Base-by-base conservation (phyloP, 2,113 vertebrate genomes). In the Coracopsis vasa region DNA sequence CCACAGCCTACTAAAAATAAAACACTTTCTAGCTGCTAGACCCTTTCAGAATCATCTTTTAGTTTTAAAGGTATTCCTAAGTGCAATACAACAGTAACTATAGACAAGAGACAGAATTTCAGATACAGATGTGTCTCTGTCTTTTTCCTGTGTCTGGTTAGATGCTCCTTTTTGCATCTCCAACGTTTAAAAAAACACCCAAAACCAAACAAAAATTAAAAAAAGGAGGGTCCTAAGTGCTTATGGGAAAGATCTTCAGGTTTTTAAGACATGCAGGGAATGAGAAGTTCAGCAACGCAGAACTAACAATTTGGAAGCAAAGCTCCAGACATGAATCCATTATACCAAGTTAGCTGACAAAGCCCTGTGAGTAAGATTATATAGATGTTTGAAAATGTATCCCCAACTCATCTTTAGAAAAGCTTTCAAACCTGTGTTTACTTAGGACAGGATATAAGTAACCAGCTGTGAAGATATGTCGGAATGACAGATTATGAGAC, bases 181-280 rank as follows among this genome's bases (percentile, higher is more conserved):
- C 8, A 61, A 54, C 1, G n/a, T 9, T 31, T 9, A n/a, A n/a
- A n/a, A n/a, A 21, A n/a, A 15, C 9, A 1, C 16, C 15, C 9
- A 4, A 33, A 28, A 27, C 1, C 28, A 20, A 33, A 8, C 54
- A n/a, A n/a, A n/a, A 56, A 14, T 56, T n/a, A n/a, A 56, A 58
- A 84, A 83, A 25, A 21, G 33, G 3, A 28, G 5, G 3, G 6
- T 15, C 15, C 11, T 35, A n/a, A n/a, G 15, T 48, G 18, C 16
- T 54, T 67, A 28, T 24, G 21, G 37, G 21, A 79, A 35, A 51
- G 11, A 16, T 47, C n/a, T 88, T 80, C 27, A 66, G 16, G 9
- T 24, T 85, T 80, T 71, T 54, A 39, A 13, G 27, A 47, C 24
- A 58, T 14, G 16, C 11, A 31, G 14, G 10, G 7, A 47, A 77